phyloP scores from a whole-genome alignment of 2,797 vertebrate species.

The Fundulus diaphanus region DNA sequence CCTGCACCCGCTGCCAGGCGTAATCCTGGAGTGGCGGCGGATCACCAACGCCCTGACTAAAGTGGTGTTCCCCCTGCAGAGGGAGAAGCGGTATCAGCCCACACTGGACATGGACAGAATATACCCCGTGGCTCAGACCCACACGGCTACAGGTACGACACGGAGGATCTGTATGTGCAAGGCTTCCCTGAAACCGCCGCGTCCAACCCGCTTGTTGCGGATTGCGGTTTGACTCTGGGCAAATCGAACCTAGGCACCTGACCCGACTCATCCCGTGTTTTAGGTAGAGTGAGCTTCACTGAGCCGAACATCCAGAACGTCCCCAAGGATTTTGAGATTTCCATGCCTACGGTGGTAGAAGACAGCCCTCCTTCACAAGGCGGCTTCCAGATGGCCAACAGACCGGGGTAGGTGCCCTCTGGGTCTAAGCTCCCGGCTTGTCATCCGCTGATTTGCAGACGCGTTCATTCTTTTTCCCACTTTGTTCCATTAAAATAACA shows the following conservation, averaged over 20 bases:
- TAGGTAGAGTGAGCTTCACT: slow-evolving; percentile 92
- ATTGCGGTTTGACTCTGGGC: not conserved
- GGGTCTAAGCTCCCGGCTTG: not conserved
- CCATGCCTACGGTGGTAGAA: slow-evolving; percentile 86
- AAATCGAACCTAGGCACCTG: not conserved
- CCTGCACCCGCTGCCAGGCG: slow-evolving; percentile 90
- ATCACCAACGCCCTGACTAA: slow-evolving; percentile 96
- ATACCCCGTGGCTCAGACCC: slow-evolving; percentile 89
- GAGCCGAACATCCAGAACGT: slow-evolving; percentile 98
- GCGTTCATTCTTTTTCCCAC: not conserved
- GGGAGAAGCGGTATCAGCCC: slow-evolving; percentile 86
- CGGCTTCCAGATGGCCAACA: slow-evolving; percentile 34
- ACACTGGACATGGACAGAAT: slow-evolving; percentile 92
- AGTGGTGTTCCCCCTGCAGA: slow-evolving; percentile 94
- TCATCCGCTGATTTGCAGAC: not conserved
- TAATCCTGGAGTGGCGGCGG: slow-evolving; percentile 96
- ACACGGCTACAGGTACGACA: slow-evolving; percentile 92
- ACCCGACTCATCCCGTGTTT: slow-evolving; percentile 19
- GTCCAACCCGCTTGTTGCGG: not conserved
- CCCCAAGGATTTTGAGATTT: slow-evolving; percentile 96
- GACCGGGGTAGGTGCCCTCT: slow-evolving; percentile 56
- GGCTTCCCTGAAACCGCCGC: not conserved
- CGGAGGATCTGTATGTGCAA: not conserved
- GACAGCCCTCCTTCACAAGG: slow-evolving; percentile 87
- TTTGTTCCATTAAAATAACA: not conserved